Evolutionary conservation across 2,113 vertebrate genomes (phyloP).

Genomic region (Albula goreensis): DNA sequence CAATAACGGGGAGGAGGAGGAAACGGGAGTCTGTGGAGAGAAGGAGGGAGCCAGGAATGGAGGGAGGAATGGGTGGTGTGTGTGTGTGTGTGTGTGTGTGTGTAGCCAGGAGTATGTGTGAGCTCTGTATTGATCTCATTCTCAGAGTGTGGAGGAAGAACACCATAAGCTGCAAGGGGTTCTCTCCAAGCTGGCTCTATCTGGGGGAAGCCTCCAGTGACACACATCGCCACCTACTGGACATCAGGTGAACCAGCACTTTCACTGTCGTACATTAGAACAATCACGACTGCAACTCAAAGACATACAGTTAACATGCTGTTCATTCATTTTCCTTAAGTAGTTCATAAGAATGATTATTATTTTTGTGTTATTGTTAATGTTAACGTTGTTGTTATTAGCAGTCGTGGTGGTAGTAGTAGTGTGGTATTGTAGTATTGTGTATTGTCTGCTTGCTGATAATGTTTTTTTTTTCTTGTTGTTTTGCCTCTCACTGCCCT

Average conservation of each 20-base stretch:
- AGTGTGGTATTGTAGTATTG: too few species aligned
- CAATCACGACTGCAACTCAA: too few species aligned
- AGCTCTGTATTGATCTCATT: constrained; percentile 45
- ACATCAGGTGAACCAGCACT: constrained; percentile 49
- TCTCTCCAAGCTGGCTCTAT: constrained; percentile 66
- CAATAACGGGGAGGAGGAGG: constrained; percentile 45
- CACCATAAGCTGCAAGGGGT: constrained; percentile 66
- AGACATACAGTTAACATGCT: too few species aligned
- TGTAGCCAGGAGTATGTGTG: neutral
- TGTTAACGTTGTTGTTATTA: neutral
- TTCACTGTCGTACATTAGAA: neutral
- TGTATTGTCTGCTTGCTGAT: neutral
- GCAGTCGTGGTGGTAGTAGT: too few species aligned
- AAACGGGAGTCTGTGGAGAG: constrained; percentile 6
- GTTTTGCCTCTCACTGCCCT: neutral
- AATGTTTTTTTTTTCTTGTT: neutral
- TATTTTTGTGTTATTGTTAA: neutral
- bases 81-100: neutral
- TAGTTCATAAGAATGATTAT: neutral
- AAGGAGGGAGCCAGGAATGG: neutral
- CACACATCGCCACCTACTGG: constrained; percentile 52
- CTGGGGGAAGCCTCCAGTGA: constrained; percentile 61
- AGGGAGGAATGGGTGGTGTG: neutral
- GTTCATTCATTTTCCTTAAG: too few species aligned
- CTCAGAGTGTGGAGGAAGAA: constrained; percentile 66